Evolutionary conservation across 2,113 vertebrate species (phyloP).

Genomic region (Platichthys stellatus): DNA sequence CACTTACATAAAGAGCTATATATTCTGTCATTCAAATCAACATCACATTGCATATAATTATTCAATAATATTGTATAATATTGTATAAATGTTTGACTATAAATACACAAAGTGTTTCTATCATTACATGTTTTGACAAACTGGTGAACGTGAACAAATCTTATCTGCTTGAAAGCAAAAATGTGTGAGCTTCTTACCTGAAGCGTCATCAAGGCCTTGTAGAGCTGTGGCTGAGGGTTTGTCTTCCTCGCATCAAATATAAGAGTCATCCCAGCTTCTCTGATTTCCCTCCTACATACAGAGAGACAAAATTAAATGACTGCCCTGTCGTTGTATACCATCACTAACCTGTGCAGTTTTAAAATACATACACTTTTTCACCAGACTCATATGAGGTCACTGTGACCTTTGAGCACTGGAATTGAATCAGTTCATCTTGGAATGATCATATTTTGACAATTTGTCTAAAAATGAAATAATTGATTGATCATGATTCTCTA

Average conservation of each 20-base stretch:
- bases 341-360: no score
- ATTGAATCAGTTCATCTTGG: no score
- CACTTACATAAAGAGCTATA: neutral
- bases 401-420: no score
- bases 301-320: neutral
- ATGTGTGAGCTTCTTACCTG: slow-evolving; percentile 81
- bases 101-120: neutral
- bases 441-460: no score
- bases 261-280: slow-evolving; percentile 81
- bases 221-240: slow-evolving; percentile 74
- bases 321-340: no score
- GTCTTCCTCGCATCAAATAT: slow-evolving; percentile 88
- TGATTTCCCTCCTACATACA: slow-evolving; percentile 79
- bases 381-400: no score
- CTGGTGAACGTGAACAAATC: neutral
- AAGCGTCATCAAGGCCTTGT: slow-evolving; percentile 82
- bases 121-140: no score
- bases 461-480: no score
- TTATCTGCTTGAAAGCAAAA: neutral
- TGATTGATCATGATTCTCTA: no score
- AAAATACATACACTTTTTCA: no score
- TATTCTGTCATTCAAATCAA: neutral
- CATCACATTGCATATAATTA: no score
- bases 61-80: no score
- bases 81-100: neutral